Percentiles rank a stretch among this genome's conserved stretches.
Conservation (phyloP, 2,113 vertebrate genomes). For the Genyomyrus donnyi region DNA sequence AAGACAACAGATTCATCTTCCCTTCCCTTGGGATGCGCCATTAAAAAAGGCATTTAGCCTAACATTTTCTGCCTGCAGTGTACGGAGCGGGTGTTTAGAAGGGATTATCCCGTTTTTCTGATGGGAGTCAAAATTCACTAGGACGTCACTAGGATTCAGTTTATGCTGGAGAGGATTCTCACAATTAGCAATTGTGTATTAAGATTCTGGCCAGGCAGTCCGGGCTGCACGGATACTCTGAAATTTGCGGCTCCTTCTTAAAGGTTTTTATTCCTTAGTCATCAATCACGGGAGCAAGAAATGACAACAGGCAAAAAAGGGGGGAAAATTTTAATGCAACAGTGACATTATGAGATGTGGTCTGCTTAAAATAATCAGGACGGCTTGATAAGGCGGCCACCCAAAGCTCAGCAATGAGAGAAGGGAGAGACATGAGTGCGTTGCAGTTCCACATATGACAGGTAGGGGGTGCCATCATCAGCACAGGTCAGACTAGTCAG, state of each 20-base stretch:
- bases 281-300: not conserved
- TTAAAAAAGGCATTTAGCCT: conserved; percentile 55
- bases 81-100: conserved; percentile 46
- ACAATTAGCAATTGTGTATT: not conserved
- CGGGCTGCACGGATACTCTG: not conserved
- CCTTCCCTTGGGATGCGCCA: conserved; percentile 41
- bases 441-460: not conserved
- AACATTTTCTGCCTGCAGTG: conserved; percentile 47
- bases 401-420: not conserved
- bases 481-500: not conserved
- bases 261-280: not conserved
- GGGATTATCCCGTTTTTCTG: conserved; percentile 26
- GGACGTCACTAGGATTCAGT: not conserved
- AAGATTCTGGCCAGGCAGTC: not conserved
- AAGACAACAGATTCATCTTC: conserved; percentile 26
- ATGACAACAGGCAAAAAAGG: not conserved
- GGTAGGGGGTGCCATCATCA: not conserved
- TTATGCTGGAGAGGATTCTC: not conserved
- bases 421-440: not conserved
- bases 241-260: not conserved
- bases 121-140: not conserved
- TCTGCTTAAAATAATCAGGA: not conserved
- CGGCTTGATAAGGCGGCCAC: not conserved
- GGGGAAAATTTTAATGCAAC: not conserved
- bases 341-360: not conserved